Base-by-base conservation (phyloP, 1,140 invertebrate species). In the Meteorus sp. region DNA sequence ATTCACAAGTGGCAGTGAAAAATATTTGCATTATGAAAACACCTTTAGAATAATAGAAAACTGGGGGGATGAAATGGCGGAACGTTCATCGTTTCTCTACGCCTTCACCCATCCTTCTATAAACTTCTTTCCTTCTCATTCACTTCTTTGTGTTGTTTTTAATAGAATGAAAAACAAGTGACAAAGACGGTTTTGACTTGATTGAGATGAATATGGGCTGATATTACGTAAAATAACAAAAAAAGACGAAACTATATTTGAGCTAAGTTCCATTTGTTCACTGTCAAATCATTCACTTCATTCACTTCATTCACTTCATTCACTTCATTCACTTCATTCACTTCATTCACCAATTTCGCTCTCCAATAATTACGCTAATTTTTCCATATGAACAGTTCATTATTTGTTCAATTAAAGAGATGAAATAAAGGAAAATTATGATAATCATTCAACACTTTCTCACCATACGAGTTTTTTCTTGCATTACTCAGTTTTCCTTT, bases 341-440 rank as follows among this genome's bases (percentile, higher is more conserved):
- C n/a, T n/a, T n/a, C n/a, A n/a, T n/a, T n/a, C n/a, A n/a, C n/a
- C n/a, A n/a, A n/a, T n/a, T n/a, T n/a, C n/a, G n/a, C n/a, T n/a
- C n/a, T n/a, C n/a, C n/a, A 33, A 48, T 9, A 33, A 63, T 57
- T 64, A 59, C 29, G 27, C 60, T 62, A 64, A 61, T 61, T 56
- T 22, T 44, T 60, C 65, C 65, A 61, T 70, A 64, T 62, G 65
- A 68, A 64, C 59, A 54, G 48, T 61, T 50, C 61, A n/a, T n/a
- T n/a, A n/a, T n/a, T n/a, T 66, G 65, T 64, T 57, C 67, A 70
- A 67, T 8, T 50, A 1, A 50, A 5, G 17, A 27, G 27, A 25
- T 15, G 13, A 56, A 31, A 45, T 31, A 37, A 23, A 19, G 13
- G 7, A 45, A 17, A 27, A 51, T 33, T 31, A 44, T 59, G 27